A percentile compares a stretch with the other conserved stretches of the same genome.
Conservation (phyloP, 2,113 vertebrate species). For the Hoplias malabaricus region DNA sequence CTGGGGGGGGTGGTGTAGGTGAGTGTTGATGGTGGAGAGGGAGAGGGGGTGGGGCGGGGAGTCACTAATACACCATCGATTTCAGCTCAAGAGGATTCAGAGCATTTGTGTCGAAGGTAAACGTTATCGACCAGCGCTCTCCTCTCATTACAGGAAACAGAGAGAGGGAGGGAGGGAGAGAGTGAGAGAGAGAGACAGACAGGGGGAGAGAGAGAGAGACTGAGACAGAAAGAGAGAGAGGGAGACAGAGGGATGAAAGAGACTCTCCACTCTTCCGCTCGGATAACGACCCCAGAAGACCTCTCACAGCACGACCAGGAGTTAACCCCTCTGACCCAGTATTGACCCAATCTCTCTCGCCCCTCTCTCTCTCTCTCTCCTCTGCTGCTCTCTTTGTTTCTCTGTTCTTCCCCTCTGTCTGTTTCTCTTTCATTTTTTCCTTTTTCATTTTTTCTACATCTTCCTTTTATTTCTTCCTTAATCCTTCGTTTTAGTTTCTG, state of each 20-base stretch:
- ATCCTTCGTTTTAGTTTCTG: not conserved
- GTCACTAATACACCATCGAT: constrained; percentile 86
- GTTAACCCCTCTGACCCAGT: constrained; percentile 55
- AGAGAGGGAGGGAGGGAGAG: constrained; percentile 70
- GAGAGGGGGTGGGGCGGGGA: not conserved
- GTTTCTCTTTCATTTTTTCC: not conserved
- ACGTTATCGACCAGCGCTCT: constrained; percentile 74
- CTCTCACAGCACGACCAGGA: constrained; percentile 24
- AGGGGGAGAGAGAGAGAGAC: not conserved
- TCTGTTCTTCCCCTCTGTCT: not conserved
- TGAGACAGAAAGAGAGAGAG: too few relatives aligned
- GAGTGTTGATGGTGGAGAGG: too few relatives aligned
- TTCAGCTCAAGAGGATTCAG: constrained; percentile 84
- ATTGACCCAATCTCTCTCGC: constrained; percentile 66
- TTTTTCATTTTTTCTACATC: too few relatives aligned
- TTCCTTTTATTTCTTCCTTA: not conserved
- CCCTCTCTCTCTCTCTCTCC: too few relatives aligned
- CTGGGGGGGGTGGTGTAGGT: too few relatives aligned
- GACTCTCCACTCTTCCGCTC: constrained; percentile 70
- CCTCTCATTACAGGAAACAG: constrained; percentile 77
- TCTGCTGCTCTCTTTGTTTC: too few relatives aligned
- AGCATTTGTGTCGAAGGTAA: constrained; percentile 86
- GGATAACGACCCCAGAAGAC: constrained; percentile 71
- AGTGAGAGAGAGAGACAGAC: not conserved
- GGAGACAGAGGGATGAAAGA: constrained; percentile 8